Percentiles rank a stretch among this genome's conserved stretches.
These are phyloP conservation scores for Ondatra zibethicus DNA, from an alignment of 2,113 vertebrate species.

Conservation along the genomic window DNA sequence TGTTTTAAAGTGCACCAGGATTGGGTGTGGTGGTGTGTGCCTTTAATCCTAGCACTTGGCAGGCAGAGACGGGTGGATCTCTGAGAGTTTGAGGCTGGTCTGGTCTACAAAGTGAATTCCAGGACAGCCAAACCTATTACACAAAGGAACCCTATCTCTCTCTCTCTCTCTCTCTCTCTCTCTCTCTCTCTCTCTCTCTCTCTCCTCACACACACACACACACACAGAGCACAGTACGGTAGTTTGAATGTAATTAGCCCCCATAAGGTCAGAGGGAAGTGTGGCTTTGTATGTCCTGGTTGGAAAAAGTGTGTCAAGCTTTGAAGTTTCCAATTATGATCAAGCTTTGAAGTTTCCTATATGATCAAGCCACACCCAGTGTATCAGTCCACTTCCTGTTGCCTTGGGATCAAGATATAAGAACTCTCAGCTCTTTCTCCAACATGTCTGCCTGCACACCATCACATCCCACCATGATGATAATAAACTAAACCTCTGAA, in stretches of 20 bases:
- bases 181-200: no score
- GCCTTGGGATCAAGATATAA: not conserved
- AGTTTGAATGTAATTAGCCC: not conserved
- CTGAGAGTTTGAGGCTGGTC: not conserved
- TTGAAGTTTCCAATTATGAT: not conserved
- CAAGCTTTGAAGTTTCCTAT: not conserved
- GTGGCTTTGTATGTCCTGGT: not conserved
- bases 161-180: no score
- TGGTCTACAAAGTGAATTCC: not conserved
- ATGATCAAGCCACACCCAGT: not conserved
- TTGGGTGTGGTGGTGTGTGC: not conserved
- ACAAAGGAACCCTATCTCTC: not conserved
- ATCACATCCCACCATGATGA: not conserved
- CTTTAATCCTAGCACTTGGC: not conserved
- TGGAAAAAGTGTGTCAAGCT: not conserved
- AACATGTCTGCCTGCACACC: not conserved
- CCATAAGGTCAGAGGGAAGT: not conserved
- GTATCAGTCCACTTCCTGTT: not conserved
- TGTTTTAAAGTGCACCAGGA: not conserved
- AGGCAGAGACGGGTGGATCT: not conserved
- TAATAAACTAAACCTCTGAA: not conserved
- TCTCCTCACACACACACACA: no score
- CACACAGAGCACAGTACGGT: not conserved
- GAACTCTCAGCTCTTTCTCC: not conserved
- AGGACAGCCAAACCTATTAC: not conserved